Evolutionary conservation across 2,888 invertebrate species (phyloP).

Genomic region (Notodonta ziczac): DNA sequence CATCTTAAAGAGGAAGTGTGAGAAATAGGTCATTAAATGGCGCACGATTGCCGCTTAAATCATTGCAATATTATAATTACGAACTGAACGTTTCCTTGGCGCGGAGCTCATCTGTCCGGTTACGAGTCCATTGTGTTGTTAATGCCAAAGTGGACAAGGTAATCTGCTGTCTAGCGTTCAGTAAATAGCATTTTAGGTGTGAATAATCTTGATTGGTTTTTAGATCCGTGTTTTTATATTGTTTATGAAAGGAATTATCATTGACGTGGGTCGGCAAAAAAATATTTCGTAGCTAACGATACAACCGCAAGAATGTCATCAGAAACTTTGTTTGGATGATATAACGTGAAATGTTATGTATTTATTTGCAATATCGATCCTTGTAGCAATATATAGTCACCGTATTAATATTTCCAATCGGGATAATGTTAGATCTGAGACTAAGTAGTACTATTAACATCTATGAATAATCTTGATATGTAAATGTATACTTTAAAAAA

Average conservation of each 20-base stretch:
- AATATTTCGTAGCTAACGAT: no score
- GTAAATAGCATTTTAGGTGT: slow-evolving; percentile 7
- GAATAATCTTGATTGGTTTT: slow-evolving; percentile 4
- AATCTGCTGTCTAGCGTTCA: slow-evolving; percentile 21
- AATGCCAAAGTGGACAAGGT: slow-evolving; percentile 30
- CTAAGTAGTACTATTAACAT: no score
- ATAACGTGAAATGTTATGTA: no score
- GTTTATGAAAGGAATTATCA: not conserved
- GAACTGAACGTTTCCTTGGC: slow-evolving; percentile 36
- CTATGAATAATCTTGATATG: no score
- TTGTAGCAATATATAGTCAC: no score
- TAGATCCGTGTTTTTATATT: slow-evolving; percentile 3
- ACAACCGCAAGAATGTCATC: no score
- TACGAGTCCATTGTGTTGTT: slow-evolving; percentile 17
- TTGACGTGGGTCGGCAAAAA: not conserved
- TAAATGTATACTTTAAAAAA: no score
- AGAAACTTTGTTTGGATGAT: no score
- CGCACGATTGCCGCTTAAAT: slow-evolving; percentile 52
- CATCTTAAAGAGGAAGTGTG: slow-evolving; percentile 51
- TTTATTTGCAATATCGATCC: no score
- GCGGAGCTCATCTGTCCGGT: slow-evolving; percentile 15
- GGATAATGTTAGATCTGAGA: no score
- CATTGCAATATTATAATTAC: slow-evolving; percentile 44
- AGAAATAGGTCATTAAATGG: slow-evolving; percentile 58
- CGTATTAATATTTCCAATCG: no score